A percentile compares a stretch with the other conserved stretches of the same genome.
Conservation (phyloP, 2,113 vertebrate species). For the Cairina moschata region DNA sequence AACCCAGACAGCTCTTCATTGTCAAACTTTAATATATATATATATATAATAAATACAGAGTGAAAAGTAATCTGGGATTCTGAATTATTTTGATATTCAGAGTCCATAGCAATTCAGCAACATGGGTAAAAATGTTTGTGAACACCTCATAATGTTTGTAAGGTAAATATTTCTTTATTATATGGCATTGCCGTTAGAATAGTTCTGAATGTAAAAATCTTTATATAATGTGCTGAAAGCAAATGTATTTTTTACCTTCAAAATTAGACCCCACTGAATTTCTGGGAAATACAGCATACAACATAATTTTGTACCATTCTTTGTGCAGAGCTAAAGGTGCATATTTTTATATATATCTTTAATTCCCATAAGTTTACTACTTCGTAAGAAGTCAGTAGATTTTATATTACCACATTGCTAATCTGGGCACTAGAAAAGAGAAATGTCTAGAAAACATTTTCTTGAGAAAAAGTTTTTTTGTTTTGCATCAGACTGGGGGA, state of each 20-base stretch:
- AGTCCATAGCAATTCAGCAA: background rate
- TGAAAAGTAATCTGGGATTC: background rate
- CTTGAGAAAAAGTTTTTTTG: background rate
- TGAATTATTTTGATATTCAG: background rate
- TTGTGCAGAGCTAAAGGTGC: background rate
- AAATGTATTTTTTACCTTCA: background rate
- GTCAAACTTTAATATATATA: background rate
- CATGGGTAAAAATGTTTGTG: background rate
- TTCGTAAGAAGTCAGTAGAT: background rate
- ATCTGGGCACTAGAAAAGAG: background rate
- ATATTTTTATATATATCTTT: background rate
- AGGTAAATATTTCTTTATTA: background rate
- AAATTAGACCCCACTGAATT: background rate
- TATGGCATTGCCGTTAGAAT: background rate
- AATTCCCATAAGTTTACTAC: background rate
- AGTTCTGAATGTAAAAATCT: background rate
- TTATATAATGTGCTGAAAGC: background rate
- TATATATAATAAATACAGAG: background rate
- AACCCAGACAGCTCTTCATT: background rate
- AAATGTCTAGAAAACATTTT: background rate
- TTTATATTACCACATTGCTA: background rate
- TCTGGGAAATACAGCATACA: background rate
- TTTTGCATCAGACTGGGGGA: background rate
- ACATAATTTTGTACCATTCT: background rate
- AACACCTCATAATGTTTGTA: background rate